A percentile compares a stretch with the other conserved stretches of the same genome.
phyloP scores from a whole-genome alignment of 2,797 vertebrate genomes.

The Cuniculus paca region DNA sequence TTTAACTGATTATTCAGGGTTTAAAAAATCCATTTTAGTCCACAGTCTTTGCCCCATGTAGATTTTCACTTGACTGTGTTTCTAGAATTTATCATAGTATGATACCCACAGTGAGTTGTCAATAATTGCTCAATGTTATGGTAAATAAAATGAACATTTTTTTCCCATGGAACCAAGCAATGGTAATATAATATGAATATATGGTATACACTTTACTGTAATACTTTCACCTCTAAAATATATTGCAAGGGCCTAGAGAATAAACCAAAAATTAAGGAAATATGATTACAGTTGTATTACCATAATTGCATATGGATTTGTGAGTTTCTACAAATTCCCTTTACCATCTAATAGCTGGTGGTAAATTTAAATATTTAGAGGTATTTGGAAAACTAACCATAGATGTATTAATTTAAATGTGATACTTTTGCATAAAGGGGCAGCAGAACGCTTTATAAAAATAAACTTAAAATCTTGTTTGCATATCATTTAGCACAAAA shows the following conservation, averaged over 20 bases:
- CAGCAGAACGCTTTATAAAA: not conserved
- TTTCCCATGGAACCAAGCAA: not conserved
- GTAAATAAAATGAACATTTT: not conserved
- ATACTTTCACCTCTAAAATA: not conserved
- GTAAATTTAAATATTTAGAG: not conserved
- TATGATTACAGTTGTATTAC: not conserved
- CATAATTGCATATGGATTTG: not conserved
- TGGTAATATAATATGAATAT: not conserved
- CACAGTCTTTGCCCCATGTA: not conserved
- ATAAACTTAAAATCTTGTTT: not conserved
- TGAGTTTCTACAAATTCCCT: not conserved
- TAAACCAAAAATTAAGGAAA: not conserved
- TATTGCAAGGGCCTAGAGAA: not conserved
- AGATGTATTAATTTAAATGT: not conserved
- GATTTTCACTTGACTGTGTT: not conserved
- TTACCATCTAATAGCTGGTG: not conserved
- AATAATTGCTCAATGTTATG: not conserved
- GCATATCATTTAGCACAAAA: not conserved
- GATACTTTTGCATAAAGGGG: not conserved
- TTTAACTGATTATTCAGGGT: not conserved
- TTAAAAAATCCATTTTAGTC: not conserved
- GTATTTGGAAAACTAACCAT: not conserved
- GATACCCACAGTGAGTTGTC: not conserved
- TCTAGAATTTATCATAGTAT: not conserved
- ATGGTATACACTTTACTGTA: not conserved